These are phyloP conservation scores for Heliothis subflexa DNA, from an alignment of 1,140 invertebrate species.

Conservation along the genomic window DNA sequence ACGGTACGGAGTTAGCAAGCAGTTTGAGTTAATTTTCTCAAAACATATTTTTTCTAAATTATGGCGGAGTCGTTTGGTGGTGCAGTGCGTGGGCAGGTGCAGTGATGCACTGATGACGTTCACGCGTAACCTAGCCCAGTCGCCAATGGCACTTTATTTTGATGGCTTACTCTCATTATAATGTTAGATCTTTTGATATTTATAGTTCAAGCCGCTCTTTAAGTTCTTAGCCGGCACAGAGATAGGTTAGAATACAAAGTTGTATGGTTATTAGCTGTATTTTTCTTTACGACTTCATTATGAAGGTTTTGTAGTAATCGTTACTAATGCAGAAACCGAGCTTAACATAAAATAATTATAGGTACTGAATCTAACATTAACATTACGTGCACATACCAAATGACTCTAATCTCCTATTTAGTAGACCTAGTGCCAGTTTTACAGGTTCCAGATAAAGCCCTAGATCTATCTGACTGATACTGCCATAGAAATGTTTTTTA, in stretches of 20 bases:
- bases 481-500: too few species aligned
- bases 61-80: constrained; percentile 9
- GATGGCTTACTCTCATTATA: constrained; percentile 54
- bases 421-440: too few species aligned
- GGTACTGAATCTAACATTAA: too few species aligned
- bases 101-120: constrained; percentile 45
- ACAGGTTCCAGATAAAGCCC: too few species aligned
- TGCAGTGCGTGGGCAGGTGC: constrained; percentile 39
- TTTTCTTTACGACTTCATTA: background rate
- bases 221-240: constrained; percentile 34
- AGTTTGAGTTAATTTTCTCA: constrained; percentile 12
- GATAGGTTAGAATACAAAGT: constrained; percentile 36
- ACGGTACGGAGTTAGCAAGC: background rate
- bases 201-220: constrained; percentile 44
- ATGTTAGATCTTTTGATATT: constrained; percentile 51
- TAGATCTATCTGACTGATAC: too few species aligned
- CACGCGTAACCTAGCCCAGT: constrained; percentile 48
- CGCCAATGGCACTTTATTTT: constrained; percentile 50
- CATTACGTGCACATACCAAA: too few species aligned
- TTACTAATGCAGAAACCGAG: too few species aligned
- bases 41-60: background rate
- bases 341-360: too few species aligned
- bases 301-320: background rate
- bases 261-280: background rate
- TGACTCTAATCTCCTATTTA: too few species aligned